Conservation (phyloP, 2,888 invertebrate species). For the Meganola albula region DNA sequence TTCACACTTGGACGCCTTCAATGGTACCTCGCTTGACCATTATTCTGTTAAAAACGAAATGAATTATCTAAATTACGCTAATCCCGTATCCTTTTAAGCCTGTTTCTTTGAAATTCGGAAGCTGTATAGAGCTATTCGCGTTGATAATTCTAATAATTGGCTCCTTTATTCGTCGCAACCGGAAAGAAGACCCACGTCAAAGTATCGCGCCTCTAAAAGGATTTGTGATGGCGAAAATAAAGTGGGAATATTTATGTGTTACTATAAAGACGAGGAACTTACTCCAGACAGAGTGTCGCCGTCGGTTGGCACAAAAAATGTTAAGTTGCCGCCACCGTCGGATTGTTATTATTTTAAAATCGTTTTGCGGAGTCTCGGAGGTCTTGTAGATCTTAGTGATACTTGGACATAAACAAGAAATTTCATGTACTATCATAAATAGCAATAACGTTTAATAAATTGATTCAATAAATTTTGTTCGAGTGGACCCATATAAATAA, state of each 20-base stretch:
- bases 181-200: slow-evolving; percentile 70
- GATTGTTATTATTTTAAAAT: slow-evolving; percentile 23
- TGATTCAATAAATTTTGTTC: too few relatives aligned
- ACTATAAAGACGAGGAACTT: slow-evolving; percentile 35
- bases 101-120: slow-evolving; percentile 70
- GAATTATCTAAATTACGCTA: slow-evolving; percentile 54
- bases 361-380: too few relatives aligned
- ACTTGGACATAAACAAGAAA: too few relatives aligned
- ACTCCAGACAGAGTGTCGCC: slow-evolving; percentile 66
- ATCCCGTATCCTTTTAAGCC: slow-evolving; percentile 51
- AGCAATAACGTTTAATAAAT: too few relatives aligned
- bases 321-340: slow-evolving; percentile 6
- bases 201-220: slow-evolving; percentile 57
- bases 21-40: slow-evolving; percentile 26
- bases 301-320: slow-evolving; percentile 20
- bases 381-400: too few relatives aligned
- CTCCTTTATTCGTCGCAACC: slow-evolving; percentile 57
- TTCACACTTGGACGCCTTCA: slow-evolving; percentile 27
- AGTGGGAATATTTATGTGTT: slow-evolving; percentile 48
- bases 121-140: slow-evolving; percentile 53
- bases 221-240: slow-evolving; percentile 61
- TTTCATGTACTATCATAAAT: too few relatives aligned
- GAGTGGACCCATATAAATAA: too few relatives aligned
- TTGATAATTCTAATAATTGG: slow-evolving; percentile 68
- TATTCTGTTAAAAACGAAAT: too few relatives aligned